phyloP scores from a whole-genome alignment of 2,888 invertebrate genomes.

The Lacanobia wlatinum region DNA sequence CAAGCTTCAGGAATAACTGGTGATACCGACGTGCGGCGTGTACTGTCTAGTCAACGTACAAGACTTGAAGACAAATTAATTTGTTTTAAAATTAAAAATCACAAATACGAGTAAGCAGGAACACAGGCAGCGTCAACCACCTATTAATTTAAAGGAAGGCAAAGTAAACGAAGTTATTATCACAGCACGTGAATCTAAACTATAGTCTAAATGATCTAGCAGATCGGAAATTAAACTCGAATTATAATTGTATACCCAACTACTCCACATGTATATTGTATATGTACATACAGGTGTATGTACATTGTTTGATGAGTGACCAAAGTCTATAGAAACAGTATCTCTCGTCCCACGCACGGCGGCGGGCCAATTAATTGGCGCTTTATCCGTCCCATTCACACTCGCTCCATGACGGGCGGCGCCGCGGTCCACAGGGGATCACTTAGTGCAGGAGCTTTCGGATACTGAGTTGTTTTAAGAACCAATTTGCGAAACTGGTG shows the following conservation, averaged over 20 bases:
- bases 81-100: background rate
- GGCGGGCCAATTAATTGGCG: conserved; percentile 32
- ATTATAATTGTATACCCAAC: background rate
- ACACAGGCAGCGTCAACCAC: background rate
- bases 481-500: background rate
- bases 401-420: background rate
- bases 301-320: background rate
- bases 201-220: too few relatives aligned
- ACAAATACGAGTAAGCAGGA: background rate
- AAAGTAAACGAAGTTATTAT: background rate
- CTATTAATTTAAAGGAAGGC: background rate
- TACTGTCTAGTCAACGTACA: too few relatives aligned
- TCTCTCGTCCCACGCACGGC: conserved; percentile 10
- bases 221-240: too few relatives aligned
- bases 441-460: background rate
- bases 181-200: too few relatives aligned
- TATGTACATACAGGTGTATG: background rate
- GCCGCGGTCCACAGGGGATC: background rate
- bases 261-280: background rate
- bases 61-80: background rate
- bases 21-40: too few relatives aligned
- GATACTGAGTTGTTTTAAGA: background rate
- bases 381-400: conserved; percentile 18
- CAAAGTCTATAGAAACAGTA: conserved; percentile 1
- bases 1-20: too few relatives aligned